phyloP scores from a whole-genome alignment of 2,113 vertebrate species.

The Glareola pratincola region DNA sequence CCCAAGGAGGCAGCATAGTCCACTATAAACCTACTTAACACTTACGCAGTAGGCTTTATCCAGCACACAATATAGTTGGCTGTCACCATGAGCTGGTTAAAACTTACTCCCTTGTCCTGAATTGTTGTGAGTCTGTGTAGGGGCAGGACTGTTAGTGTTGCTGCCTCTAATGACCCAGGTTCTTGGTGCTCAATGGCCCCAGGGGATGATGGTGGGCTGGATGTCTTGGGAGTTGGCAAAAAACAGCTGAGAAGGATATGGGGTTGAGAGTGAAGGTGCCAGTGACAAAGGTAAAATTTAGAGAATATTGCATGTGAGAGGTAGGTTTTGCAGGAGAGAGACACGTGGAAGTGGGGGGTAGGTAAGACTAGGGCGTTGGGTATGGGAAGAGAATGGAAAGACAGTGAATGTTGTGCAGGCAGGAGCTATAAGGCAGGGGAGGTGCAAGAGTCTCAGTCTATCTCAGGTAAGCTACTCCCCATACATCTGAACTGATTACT shows the following conservation, averaged over 20 bases:
- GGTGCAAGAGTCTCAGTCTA: background rate
- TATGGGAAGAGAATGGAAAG: background rate
- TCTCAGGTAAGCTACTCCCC: background rate
- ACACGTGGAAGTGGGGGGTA: background rate
- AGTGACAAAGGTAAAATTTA: background rate
- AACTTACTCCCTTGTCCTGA: background rate
- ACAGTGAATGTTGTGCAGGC: background rate
- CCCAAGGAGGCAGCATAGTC: background rate
- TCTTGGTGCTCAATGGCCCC: background rate
- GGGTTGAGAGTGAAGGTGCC: background rate
- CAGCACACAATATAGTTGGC: background rate
- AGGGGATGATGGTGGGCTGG: background rate
- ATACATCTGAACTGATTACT: background rate
- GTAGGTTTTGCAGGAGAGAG: background rate
- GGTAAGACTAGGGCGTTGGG: background rate
- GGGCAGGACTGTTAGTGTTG: background rate
- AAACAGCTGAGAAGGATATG: background rate
- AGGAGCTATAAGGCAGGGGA: background rate
- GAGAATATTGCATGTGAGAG: background rate
- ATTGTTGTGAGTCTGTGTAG: background rate
- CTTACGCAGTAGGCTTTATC: background rate
- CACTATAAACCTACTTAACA: background rate
- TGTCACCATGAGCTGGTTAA: background rate
- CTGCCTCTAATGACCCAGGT: background rate
- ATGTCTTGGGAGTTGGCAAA: background rate